A percentile compares a stretch with the other conserved stretches of the same genome.
Evolutionary conservation across 2,888 invertebrate genomes (phyloP).

Genomic region (Aproaerema taeniolella): DNA sequence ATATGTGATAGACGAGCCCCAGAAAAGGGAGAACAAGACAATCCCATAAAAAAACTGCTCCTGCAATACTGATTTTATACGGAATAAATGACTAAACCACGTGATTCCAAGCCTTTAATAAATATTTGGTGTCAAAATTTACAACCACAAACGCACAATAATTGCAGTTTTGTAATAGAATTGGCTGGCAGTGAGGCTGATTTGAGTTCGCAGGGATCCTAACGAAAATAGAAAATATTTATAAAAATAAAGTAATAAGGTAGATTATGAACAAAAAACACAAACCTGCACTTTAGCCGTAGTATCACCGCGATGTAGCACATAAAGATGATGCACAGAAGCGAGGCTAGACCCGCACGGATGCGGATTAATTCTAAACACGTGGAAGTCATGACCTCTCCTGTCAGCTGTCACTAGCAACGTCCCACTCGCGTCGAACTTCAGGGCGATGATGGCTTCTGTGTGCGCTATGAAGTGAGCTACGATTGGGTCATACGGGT

Average conservation of each 20-base stretch:
- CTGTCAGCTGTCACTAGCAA: constrained; percentile 93
- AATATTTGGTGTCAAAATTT: too few relatives aligned
- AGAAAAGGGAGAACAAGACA: too few relatives aligned
- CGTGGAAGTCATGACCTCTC: constrained; percentile 96
- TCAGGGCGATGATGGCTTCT: constrained; percentile 92
- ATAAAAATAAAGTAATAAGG: not conserved
- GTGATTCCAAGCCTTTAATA: too few relatives aligned
- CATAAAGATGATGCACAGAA: constrained; percentile 95
- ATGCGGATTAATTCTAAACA: constrained; percentile 96
- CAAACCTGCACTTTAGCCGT: constrained; percentile 95
- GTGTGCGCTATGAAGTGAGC: constrained; percentile 94
- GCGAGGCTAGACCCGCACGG: constrained; percentile 91
- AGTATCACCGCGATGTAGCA: constrained; percentile 96
- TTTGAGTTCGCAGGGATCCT: too few relatives aligned
- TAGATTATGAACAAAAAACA: not conserved
- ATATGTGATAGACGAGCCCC: too few relatives aligned
- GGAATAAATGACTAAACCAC: too few relatives aligned
- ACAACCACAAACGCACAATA: too few relatives aligned
- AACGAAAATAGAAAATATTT: not conserved
- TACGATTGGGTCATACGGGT: constrained; percentile 84
- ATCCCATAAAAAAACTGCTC: too few relatives aligned
- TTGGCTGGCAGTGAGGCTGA: too few relatives aligned
- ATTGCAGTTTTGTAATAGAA: too few relatives aligned
- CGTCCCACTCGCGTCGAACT: constrained; percentile 94
- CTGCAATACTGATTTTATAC: too few relatives aligned